phyloP scores from a whole-genome alignment of 2,797 vertebrate genomes.

The Tragopan temminckii region DNA sequence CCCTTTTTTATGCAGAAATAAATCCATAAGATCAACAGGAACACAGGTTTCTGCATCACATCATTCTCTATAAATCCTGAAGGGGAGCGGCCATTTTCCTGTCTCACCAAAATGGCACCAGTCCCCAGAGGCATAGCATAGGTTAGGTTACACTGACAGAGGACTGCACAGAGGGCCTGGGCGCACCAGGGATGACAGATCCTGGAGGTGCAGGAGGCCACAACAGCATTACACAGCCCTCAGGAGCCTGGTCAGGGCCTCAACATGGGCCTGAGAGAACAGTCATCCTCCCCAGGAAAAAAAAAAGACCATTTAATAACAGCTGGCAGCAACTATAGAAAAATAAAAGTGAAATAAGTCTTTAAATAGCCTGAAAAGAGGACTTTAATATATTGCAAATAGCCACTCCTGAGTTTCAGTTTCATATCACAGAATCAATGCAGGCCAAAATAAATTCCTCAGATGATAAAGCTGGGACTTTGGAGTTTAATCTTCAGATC shows the following conservation, averaged over 20 bases:
- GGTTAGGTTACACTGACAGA: not conserved
- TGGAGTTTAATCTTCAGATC: not conserved
- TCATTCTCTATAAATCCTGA: not conserved
- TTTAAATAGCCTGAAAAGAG: not conserved
- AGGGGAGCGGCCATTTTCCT: not conserved
- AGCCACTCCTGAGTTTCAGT: not conserved
- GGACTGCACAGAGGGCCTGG: too few species aligned
- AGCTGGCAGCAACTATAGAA: not conserved
- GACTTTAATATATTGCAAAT: not conserved
- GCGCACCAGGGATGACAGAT: not conserved
- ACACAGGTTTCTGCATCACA: not conserved
- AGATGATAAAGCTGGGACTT: not conserved
- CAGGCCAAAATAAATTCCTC: not conserved
- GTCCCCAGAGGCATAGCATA: not conserved
- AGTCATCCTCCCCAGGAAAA: not conserved
- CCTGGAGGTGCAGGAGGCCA: not conserved
- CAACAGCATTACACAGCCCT: not conserved
- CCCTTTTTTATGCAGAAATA: not conserved
- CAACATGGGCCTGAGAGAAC: not conserved
- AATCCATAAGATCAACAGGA: not conserved
- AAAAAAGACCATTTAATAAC: not conserved
- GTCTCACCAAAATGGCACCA: not conserved
- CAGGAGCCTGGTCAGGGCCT: too few species aligned
- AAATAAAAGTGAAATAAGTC: not conserved
- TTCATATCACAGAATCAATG: not conserved